Evolutionary conservation across 2,113 vertebrate species (phyloP).

Genomic region (Prochilodus magdalenae): DNA sequence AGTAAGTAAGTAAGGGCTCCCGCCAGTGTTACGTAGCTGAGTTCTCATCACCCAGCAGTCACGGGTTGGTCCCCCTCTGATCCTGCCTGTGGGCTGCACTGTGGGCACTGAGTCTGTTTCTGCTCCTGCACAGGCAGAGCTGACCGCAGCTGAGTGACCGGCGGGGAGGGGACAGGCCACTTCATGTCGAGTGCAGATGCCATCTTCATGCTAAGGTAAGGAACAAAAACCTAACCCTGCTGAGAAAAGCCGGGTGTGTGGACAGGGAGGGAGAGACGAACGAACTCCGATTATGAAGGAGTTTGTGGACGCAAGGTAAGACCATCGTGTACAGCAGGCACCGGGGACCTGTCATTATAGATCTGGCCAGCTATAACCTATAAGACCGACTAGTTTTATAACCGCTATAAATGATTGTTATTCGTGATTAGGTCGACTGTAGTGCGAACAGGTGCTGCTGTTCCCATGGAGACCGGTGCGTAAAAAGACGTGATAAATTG

Average conservation of each 20-base stretch:
- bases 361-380: not conserved
- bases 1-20: not conserved
- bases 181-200: conserved; percentile 43
- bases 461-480: conserved; percentile 21
- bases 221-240: not conserved
- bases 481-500: not conserved
- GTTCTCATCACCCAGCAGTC: not conserved
- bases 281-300: not conserved
- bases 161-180: conserved; percentile 1
- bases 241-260: not conserved
- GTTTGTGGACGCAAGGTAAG: conserved; percentile 3
- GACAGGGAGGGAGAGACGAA: not conserved
- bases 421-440: not conserved
- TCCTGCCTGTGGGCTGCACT: not conserved
- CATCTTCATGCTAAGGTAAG: conserved; percentile 36
- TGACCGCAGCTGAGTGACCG: not conserved
- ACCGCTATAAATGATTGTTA: not conserved
- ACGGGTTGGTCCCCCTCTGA: not conserved
- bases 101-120: not conserved
- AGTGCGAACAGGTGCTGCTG: conserved; percentile 19
- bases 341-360: not conserved
- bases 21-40: not conserved
- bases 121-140: not conserved
- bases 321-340: not conserved
- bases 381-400: too few species aligned